These are phyloP conservation scores for Pherbina coryleti DNA, from an alignment of 2,888 invertebrate genomes.

Conservation along the genomic window DNA sequence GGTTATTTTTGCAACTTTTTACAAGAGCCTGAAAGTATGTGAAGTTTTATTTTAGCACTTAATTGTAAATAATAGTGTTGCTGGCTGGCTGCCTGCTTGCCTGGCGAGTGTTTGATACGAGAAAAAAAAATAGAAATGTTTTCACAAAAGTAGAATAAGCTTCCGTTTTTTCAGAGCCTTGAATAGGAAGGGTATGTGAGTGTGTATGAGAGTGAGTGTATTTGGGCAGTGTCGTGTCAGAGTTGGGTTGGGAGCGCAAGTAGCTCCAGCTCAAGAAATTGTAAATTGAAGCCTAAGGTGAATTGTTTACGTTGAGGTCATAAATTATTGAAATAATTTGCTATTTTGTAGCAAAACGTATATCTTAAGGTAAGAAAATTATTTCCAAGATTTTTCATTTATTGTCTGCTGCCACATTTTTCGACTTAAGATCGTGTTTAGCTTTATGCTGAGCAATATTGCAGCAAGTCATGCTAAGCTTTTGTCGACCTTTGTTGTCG, in stretches of 20 bases:
- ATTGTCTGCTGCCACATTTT: neutral
- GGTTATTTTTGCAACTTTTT: neutral
- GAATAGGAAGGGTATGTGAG: neutral
- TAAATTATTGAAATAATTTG: slow-evolving; percentile 40
- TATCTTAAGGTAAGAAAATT: neutral
- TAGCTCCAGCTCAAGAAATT: neutral
- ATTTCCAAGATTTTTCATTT: slow-evolving; percentile 5
- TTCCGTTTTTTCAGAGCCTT: neutral
- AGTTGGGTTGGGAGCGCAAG: neutral
- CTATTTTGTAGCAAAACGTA: neutral
- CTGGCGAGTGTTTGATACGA: neutral
- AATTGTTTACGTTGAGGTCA: slow-evolving; percentile 9
- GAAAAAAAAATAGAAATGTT: neutral
- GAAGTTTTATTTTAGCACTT: slow-evolving; percentile 13
- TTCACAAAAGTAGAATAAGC: neutral
- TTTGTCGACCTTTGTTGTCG: neutral
- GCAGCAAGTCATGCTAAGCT: neutral
- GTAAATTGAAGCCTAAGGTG: slow-evolving; percentile 5
- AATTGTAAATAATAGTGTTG: slow-evolving; percentile 26
- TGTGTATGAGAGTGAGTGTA: neutral
- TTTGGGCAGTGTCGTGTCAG: neutral
- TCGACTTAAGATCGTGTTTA: neutral
- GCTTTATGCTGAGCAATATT: neutral
- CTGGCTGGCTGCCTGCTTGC: neutral
- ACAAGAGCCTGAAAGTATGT: slow-evolving; percentile 11